Evolutionary conservation across 64 coral and sea anemone species (phyloP), one percentile per base, ranked within the genome.

Genomic region (Cladopsammia gracilis): DNA sequence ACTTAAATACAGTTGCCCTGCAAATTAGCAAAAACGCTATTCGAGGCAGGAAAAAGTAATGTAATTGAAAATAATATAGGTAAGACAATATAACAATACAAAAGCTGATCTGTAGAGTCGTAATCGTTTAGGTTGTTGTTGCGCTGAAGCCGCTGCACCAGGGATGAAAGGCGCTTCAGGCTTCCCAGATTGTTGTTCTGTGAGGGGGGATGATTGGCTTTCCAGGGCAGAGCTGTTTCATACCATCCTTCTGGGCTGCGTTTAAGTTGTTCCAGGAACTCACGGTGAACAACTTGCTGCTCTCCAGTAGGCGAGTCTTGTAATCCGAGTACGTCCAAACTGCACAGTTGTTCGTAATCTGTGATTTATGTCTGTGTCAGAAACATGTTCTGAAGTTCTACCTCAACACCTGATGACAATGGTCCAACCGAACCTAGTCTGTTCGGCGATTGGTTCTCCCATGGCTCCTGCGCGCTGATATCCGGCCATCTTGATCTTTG

Each of bases 171-270:
- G 48, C 65, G 25, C 48, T 52, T 87, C 42, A 87, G 48, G 69
- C 84, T 87, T 49, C 84, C 84, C 10, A 42, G 25, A 34, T 87
- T 44, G 45, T 87, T 70, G 64, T 71, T 83, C 62, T 19, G 56
- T 10, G 62, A 87, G 25, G 62, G 66, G 13, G 83, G 14, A 15
- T 87, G 86, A 43, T 88, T 48, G 12, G 64, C n/a, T n/a, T n/a
- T n/a, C n/a, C n/a, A n/a, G n/a, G n/a, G n/a, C n/a, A n/a, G n/a
- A n/a, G n/a, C n/a, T 65, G 70, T 75, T 88, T 68, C 70, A 88
- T 75, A 88, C 86, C 71, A 88, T 20, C 86, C 86, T 52, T 88
- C 70, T 51, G 86, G 69, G 53, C 51, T n/a, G 86, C 86, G 8
- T 34, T 75, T 25, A 10, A 88, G 58, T 23, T 88, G 49, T 8